Conservation (phyloP, 2,888 invertebrate genomes). For the Spisula subtruncata region DNA sequence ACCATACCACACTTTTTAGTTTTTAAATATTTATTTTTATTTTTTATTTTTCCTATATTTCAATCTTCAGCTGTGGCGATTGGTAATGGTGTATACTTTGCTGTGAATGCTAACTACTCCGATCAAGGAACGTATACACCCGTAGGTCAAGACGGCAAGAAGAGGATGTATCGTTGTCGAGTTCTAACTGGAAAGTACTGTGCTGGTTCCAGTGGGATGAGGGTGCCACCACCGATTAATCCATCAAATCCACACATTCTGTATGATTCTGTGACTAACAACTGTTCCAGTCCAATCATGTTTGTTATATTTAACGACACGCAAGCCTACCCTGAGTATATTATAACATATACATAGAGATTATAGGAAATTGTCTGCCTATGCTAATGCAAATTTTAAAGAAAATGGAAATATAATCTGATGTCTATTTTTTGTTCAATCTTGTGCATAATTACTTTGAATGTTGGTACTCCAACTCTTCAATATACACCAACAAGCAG, state of each 20-base stretch:
- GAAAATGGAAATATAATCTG: too few species aligned
- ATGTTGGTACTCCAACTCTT: too few species aligned
- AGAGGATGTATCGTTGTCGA: slow-evolving; percentile 75
- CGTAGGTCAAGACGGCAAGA: slow-evolving; percentile 65
- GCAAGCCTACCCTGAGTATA: slow-evolving; percentile 81
- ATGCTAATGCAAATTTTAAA: too few species aligned
- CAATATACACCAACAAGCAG: too few species aligned
- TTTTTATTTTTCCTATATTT: too few species aligned
- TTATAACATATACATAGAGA: slow-evolving; percentile 73
- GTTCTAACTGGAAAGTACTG: slow-evolving; percentile 78
- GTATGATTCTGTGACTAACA: slow-evolving; percentile 80
- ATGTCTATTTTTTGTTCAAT: too few species aligned
- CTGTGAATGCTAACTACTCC: slow-evolving; percentile 76
- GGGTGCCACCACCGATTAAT: slow-evolving; percentile 71
- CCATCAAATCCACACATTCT: slow-evolving; percentile 47
- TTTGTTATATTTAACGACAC: slow-evolving; percentile 83
- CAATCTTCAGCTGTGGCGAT: slow-evolving; percentile 73
- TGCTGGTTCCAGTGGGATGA: slow-evolving; percentile 66
- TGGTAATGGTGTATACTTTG: slow-evolving; percentile 84
- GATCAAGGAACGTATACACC: slow-evolving; percentile 69
- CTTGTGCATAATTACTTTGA: too few species aligned
- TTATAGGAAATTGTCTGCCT: too few species aligned
- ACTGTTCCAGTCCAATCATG: slow-evolving; percentile 71
- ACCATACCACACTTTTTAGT: too few species aligned
- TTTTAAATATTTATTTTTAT: too few species aligned